Conservation (phyloP, 2,113 vertebrate genomes). For the Castor canadensis region DNA sequence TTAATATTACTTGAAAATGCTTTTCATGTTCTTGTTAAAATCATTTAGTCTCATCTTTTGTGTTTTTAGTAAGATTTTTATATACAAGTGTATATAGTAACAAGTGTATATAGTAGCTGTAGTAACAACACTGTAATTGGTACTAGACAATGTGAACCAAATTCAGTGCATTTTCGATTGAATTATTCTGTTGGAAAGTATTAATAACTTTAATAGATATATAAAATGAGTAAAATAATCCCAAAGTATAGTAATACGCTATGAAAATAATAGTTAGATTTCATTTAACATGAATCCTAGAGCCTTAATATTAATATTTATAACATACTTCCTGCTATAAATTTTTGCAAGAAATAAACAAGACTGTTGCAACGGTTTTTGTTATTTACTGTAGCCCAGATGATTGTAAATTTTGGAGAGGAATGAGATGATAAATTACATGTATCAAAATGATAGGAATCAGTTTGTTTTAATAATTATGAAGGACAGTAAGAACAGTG, state of each 20-base stretch:
- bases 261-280: constrained; percentile 42
- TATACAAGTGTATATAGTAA: too few species aligned
- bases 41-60: constrained; percentile 9
- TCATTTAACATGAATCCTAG: constrained; percentile 50
- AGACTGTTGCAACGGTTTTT: constrained; percentile 3
- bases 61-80: neutral
- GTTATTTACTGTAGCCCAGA: constrained; percentile 15
- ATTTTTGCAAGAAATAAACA: constrained; percentile 15
- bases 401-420: constrained; percentile 30
- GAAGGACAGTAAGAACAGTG: neutral
- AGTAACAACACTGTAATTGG: neutral
- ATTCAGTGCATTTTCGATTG: constrained; percentile 49
- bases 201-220: constrained; percentile 9
- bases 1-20: neutral
- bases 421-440: constrained; percentile 6
- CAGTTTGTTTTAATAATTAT: constrained; percentile 33
- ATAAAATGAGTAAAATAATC: constrained; percentile 52
- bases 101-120: too few species aligned
- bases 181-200: constrained; percentile 33
- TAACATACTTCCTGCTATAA: constrained; percentile 12
- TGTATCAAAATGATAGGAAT: constrained; percentile 5
- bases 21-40: neutral
- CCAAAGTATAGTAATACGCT: neutral
- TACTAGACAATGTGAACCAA: neutral
- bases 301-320: constrained; percentile 41